Evolutionary conservation across 2,113 vertebrate genomes (phyloP).

Genomic region (Otolemur garnettii): DNA sequence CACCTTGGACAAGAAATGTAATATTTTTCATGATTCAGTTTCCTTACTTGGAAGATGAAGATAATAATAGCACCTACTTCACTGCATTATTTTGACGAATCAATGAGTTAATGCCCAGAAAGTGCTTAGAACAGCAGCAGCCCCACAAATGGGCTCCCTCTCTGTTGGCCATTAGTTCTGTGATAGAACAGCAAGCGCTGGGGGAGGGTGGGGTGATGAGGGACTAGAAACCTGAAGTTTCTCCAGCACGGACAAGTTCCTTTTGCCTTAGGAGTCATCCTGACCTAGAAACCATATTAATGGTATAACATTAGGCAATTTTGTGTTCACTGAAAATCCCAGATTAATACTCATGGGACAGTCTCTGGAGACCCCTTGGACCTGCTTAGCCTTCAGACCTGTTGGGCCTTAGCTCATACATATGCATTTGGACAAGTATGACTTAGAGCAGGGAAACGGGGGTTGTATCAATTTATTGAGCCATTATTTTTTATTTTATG

Average conservation of each 20-base stretch:
- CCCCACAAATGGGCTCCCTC: conserved; percentile 28
- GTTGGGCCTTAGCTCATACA: background rate
- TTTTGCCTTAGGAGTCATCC: conserved; percentile 75
- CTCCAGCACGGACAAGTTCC: conserved; percentile 47
- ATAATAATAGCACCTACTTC: conserved; percentile 39
- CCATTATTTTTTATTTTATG: conserved; percentile 59
- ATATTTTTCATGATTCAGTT: background rate
- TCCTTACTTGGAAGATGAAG: background rate
- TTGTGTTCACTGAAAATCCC: conserved; percentile 62
- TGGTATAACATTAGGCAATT: conserved; percentile 53
- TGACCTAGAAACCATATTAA: conserved; percentile 79
- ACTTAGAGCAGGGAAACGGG: background rate
- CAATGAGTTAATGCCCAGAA: conserved; percentile 65
- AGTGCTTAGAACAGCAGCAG: conserved; percentile 68
- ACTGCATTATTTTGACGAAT: conserved; percentile 53
- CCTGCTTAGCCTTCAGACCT: background rate
- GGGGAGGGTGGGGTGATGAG: background rate
- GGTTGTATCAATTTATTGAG: background rate
- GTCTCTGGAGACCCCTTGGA: conserved; percentile 20
- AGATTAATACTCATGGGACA: conserved; percentile 42
- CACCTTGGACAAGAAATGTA: background rate
- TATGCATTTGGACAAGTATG: conserved; percentile 45
- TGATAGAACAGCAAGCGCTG: conserved; percentile 21
- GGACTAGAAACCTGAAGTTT: conserved; percentile 58
- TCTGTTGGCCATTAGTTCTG: conserved; percentile 33